Percentiles rank a stretch among this genome's conserved stretches.
Evolutionary conservation across 2,797 vertebrate species (phyloP).

Genomic region (Gambelia wislizenii): DNA sequence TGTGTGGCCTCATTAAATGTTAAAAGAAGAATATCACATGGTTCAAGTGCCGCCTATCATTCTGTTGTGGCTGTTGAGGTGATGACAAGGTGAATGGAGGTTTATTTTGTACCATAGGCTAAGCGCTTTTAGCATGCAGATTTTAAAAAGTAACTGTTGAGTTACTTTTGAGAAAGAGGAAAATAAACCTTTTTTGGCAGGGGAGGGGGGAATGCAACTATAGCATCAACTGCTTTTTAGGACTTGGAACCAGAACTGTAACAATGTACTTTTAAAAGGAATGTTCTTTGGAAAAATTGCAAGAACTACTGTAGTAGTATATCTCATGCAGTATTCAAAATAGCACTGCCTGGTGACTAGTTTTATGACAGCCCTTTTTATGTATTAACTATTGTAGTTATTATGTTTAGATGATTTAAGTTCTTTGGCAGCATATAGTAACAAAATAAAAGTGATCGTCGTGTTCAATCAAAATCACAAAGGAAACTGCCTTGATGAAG

Average conservation of each 20-base stretch:
- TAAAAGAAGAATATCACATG: no score
- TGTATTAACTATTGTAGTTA: slow-evolving; percentile 28
- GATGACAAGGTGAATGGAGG: no score
- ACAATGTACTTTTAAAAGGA: background rate
- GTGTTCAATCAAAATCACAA: slow-evolving; percentile 39
- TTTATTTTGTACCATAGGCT: no score
- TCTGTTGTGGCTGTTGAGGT: no score
- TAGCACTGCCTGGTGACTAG: background rate
- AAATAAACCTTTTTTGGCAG: background rate
- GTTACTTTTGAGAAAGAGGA: background rate
- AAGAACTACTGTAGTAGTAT: slow-evolving; percentile 2
- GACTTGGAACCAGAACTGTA: background rate
- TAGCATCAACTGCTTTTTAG: background rate
- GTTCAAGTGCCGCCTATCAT: no score
- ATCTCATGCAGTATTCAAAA: slow-evolving; percentile 27
- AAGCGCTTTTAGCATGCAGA: no score
- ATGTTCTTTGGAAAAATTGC: background rate
- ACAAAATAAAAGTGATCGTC: slow-evolving; percentile 36
- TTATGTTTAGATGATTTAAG: slow-evolving; percentile 28
- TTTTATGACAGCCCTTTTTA: slow-evolving; percentile 34
- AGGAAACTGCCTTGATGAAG: slow-evolving; percentile 36
- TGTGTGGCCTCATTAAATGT: no score
- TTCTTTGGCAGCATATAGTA: slow-evolving; percentile 29
- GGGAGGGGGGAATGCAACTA: background rate
- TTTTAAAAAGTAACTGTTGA: background rate